A percentile compares a stretch with the other conserved stretches of the same genome.
Evolutionary conservation across 2,888 invertebrate species (phyloP).

Genomic region (Dorcus parallelipipedus): DNA sequence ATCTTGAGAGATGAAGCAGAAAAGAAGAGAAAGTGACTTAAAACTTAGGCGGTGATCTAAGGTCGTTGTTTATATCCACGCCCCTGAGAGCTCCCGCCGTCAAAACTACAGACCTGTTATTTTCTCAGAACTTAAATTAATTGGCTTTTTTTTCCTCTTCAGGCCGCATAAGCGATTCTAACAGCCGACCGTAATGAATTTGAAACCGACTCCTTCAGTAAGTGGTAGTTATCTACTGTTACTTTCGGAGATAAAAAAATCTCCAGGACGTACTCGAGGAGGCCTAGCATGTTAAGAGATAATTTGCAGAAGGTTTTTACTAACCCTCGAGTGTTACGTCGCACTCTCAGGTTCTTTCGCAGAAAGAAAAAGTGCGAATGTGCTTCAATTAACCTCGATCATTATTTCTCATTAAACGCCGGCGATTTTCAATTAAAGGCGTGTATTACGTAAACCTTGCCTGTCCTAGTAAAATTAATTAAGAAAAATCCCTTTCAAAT

Average conservation of each 20-base stretch:
- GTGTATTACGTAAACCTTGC: too few relatives aligned
- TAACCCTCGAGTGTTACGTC: too few relatives aligned
- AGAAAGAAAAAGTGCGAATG: too few relatives aligned
- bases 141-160: conserved; percentile 27
- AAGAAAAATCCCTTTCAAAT: too few relatives aligned
- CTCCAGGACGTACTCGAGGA: conserved; percentile 11
- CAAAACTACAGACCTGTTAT: conserved; percentile 29
- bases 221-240: conserved; percentile 43
- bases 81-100: conserved; percentile 17
- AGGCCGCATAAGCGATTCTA: conserved; percentile 29
- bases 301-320: conserved; percentile 15
- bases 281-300: conserved; percentile 16
- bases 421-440: too few relatives aligned
- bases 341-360: too few relatives aligned
- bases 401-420: too few relatives aligned
- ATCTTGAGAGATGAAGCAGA: background rate
- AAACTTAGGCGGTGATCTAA: conserved; percentile 15
- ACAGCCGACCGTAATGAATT: conserved; percentile 38
- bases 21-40: conserved; percentile 17
- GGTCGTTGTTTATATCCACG: conserved; percentile 19
- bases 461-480: too few relatives aligned
- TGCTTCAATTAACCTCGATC: too few relatives aligned
- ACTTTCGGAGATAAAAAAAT: conserved; percentile 7
- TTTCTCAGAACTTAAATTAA: conserved; percentile 30
- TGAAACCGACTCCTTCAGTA: conserved; percentile 40